Evolutionary conservation across 1,140 invertebrate genomes (phyloP).

Genomic region (Drosophila ercepeae): DNA sequence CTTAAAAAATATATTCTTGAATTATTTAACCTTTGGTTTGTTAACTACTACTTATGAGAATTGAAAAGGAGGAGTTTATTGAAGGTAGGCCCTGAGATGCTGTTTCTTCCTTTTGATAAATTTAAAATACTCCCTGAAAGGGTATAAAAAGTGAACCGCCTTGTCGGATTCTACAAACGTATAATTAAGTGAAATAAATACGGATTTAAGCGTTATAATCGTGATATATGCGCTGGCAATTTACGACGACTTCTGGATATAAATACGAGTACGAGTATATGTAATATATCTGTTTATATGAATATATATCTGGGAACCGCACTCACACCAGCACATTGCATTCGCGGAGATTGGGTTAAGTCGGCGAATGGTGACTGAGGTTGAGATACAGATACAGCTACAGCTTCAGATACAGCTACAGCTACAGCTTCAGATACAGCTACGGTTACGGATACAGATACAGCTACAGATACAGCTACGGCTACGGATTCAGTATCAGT

Average conservation of each 20-base stretch:
- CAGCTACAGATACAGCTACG: conserved; percentile 8
- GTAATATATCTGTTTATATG: conserved; percentile 11
- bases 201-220: conserved; percentile 69
- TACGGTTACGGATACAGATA: conserved; percentile 19
- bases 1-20: no score
- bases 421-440: conserved; percentile 23
- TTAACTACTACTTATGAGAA: no score
- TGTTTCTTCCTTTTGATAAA: no score
- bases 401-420: conserved; percentile 22
- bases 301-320: conserved; percentile 33
- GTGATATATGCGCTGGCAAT: conserved; percentile 77
- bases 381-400: conserved; percentile 20
- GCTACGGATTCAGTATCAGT: conserved; percentile 30
- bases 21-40: no score
- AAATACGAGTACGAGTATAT: background rate
- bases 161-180: conserved; percentile 14
- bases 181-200: conserved; percentile 80
- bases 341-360: conserved; percentile 43
- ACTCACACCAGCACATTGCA: background rate
- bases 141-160: conserved; percentile 4
- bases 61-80: no score
- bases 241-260: conserved; percentile 65
- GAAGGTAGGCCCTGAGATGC: no score
- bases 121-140: no score
- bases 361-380: conserved; percentile 62